Percentiles rank a stretch among this genome's conserved stretches.
Evolutionary conservation across 1,140 invertebrate species (phyloP).

Genomic region (Tenebrio molitor): DNA sequence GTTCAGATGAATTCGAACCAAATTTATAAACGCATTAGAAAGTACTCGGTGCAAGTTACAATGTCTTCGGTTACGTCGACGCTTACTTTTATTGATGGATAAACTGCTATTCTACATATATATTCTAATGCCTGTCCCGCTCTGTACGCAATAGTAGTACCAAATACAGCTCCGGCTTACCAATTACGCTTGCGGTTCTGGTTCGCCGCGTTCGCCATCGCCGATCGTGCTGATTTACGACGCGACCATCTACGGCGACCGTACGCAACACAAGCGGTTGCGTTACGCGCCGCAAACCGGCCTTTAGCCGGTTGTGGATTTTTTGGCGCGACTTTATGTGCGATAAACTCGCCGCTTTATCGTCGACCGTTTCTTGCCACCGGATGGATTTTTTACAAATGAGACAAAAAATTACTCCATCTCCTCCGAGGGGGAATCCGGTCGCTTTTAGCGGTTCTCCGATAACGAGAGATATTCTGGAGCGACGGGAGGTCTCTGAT

Average conservation of each 20-base stretch:
- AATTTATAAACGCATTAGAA: constrained; percentile 40
- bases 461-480: too few species aligned
- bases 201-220: constrained; percentile 17
- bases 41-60: constrained; percentile 33
- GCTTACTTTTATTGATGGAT: constrained; percentile 26
- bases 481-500: too few species aligned
- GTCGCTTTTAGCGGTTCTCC: too few species aligned
- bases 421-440: too few species aligned
- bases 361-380: neutral
- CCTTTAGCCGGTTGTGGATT: too few species aligned
- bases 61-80: constrained; percentile 25
- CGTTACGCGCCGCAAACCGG: too few species aligned
- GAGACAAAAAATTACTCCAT: too few species aligned
- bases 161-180: constrained; percentile 12
- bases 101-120: constrained; percentile 27
- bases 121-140: constrained; percentile 21
- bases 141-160: constrained; percentile 15
- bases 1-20: constrained; percentile 38
- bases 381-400: too few species aligned
- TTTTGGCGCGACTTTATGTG: too few species aligned
- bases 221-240: constrained; percentile 8
- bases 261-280: neutral
- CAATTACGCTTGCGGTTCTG: constrained; percentile 23
- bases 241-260: neutral
- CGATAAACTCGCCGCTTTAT: constrained; percentile 34